Conservation (phyloP, 37 sponge, comb jelly and placozoan species). For the Aplysina aerophoba region DNA sequence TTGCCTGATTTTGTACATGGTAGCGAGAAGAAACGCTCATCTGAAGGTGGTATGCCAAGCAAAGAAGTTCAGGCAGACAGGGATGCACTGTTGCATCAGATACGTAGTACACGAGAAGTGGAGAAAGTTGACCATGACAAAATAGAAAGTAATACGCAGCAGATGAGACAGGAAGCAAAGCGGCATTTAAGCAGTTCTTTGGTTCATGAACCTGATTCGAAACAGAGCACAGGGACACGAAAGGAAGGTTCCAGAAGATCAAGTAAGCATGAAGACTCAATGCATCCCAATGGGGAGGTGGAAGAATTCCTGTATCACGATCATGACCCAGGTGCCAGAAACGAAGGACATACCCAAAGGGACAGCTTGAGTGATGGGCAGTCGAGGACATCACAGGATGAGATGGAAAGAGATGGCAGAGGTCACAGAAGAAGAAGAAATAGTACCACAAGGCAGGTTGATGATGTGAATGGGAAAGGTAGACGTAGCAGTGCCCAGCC, state of each 20-base stretch:
- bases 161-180: neutral
- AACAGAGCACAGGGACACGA: neutral
- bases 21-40: neutral
- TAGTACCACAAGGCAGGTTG: neutral
- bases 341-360: too few relatives aligned
- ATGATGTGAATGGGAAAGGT: neutral
- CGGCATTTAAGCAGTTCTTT: neutral
- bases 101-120: conserved; percentile 46
- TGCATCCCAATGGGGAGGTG: neutral
- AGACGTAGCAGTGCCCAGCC: neutral
- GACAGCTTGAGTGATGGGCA: neutral
- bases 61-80: neutral
- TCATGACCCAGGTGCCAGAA: neutral
- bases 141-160: neutral
- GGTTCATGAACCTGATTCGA: neutral
- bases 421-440: neutral
- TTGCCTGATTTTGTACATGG: neutral
- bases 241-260: neutral
- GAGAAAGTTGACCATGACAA: conserved; percentile 27
- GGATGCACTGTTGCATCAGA: conserved; percentile 59
- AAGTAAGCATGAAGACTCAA: too few relatives aligned
- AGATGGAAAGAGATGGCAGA: neutral
- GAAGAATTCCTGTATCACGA: neutral
- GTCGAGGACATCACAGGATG: neutral
- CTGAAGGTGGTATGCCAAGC: neutral